Percentiles rank a stretch among this genome's conserved stretches.
These are phyloP conservation scores for Bhutanitis thaidina DNA, from an alignment of 2,888 invertebrate species.

Conservation along the genomic window DNA sequence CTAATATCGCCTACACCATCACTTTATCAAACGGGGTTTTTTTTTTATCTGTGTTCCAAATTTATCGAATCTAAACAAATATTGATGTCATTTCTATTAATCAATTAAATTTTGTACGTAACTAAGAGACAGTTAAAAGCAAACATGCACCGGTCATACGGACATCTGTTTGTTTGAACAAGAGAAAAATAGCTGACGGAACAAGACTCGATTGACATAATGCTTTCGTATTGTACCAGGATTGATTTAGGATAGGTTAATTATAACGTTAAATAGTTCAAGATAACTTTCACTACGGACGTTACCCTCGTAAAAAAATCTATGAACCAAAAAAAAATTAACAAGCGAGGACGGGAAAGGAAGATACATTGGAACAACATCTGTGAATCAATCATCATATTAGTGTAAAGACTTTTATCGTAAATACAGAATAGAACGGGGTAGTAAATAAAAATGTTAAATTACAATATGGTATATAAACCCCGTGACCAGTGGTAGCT, in stretches of 20 bases:
- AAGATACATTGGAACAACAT: too few species aligned
- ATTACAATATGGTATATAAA: too few species aligned
- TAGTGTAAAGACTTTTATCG: too few species aligned
- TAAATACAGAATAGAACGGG: too few species aligned
- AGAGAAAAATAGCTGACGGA: constrained; percentile 54
- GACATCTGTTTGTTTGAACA: constrained; percentile 57
- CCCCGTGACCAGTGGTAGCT: too few species aligned
- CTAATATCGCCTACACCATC: too few species aligned
- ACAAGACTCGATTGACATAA: constrained; percentile 63
- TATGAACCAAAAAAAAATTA: too few species aligned
- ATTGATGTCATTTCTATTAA: constrained; percentile 14
- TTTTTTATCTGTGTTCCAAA: neutral
- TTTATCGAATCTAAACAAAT: too few species aligned
- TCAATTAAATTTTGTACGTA: constrained; percentile 11
- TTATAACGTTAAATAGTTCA: constrained; percentile 29
- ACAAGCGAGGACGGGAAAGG: too few species aligned
- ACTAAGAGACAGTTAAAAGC: constrained; percentile 51
- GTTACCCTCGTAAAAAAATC: neutral
- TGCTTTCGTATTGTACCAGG: constrained; percentile 48
- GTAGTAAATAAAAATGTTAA: too few species aligned
- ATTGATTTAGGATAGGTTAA: constrained; percentile 54
- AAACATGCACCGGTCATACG: constrained; percentile 57
- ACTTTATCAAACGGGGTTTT: too few species aligned
- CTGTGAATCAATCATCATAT: too few species aligned
- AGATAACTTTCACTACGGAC: neutral